Evolutionary conservation across 2,797 vertebrate genomes (phyloP).

Genomic region (Sebastes oblongus): DNA sequence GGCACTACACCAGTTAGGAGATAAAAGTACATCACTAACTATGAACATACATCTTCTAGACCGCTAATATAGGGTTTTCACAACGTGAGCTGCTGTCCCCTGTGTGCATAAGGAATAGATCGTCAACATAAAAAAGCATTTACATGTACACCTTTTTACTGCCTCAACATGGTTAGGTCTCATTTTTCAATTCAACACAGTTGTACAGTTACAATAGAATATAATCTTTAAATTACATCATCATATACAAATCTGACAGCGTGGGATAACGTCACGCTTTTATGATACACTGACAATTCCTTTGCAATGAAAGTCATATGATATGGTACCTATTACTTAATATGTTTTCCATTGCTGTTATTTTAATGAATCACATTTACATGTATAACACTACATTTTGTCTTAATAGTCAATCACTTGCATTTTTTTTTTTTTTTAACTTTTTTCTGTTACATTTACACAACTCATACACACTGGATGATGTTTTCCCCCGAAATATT

Average conservation of each 20-base stretch:
- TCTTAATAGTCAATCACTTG: slow-evolving; percentile 81
- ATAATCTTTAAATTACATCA: slow-evolving; percentile 88
- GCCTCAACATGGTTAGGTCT: slow-evolving; percentile 82
- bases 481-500: slow-evolving; percentile 70
- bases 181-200: slow-evolving; percentile 84
- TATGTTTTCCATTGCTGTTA: slow-evolving; percentile 79
- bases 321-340: slow-evolving; percentile 80
- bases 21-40: slow-evolving; percentile 85
- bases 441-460: slow-evolving; percentile 78
- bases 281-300: slow-evolving; percentile 84
- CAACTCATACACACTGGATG: slow-evolving; percentile 85
- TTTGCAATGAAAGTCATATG: slow-evolving; percentile 82
- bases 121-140: slow-evolving; percentile 84
- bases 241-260: slow-evolving; percentile 87
- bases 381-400: slow-evolving; percentile 86
- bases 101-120: slow-evolving; percentile 83
- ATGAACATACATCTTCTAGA: slow-evolving; percentile 85
- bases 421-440: slow-evolving; percentile 68
- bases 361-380: slow-evolving; percentile 85
- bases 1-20: slow-evolving; percentile 88
- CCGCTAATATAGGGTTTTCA: slow-evolving; percentile 78
- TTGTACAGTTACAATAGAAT: slow-evolving; percentile 88
- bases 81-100: slow-evolving; percentile 74
- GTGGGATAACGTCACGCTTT: slow-evolving; percentile 81
- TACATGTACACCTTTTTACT: slow-evolving; percentile 84